Evolutionary conservation across 2,113 vertebrate species (phyloP).

Genomic region (Abramis brama): DNA sequence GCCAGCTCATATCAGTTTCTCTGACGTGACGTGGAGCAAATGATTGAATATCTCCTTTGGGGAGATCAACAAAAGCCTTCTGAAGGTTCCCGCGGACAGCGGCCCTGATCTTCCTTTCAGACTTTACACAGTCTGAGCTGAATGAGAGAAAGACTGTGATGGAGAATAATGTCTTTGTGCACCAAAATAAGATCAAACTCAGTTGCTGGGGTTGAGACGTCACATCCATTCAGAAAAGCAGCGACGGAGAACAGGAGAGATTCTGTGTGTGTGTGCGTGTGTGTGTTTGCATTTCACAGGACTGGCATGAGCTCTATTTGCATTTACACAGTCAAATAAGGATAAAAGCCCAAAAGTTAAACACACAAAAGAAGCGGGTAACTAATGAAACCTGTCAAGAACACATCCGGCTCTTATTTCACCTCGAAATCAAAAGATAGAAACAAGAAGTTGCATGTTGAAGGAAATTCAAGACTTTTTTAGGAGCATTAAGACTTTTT

Average conservation of each 20-base stretch:
- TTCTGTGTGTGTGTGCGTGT: not conserved
- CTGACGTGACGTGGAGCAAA: slow-evolving; percentile 36
- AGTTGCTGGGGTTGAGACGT: not conserved
- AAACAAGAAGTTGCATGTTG: not conserved
- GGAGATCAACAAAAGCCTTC: slow-evolving; percentile 38
- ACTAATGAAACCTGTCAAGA: slow-evolving; percentile 10
- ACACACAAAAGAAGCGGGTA: not conserved
- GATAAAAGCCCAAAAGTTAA: slow-evolving; percentile 8
- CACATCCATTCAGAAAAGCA: slow-evolving; percentile 3
- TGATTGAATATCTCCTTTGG: slow-evolving; percentile 35
- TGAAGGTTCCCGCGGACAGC: slow-evolving; percentile 16
- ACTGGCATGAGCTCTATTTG: slow-evolving; percentile 15
- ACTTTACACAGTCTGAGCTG: not conserved
- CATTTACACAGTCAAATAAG: slow-evolving; percentile 28
- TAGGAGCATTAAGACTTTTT: too few species aligned
- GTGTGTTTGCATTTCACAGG: slow-evolving; percentile 27
- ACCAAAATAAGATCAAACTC: slow-evolving; percentile 37
- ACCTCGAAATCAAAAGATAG: not conserved
- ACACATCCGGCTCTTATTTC: not conserved
- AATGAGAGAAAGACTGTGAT: too few species aligned
- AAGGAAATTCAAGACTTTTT: too few species aligned
- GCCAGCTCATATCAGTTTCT: slow-evolving; percentile 8
- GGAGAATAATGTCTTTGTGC: not conserved
- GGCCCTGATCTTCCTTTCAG: slow-evolving; percentile 8
- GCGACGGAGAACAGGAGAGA: slow-evolving; percentile 5